phyloP scores from a whole-genome alignment of 2,888 invertebrate genomes.

The Archaeoteleia sp. region DNA sequence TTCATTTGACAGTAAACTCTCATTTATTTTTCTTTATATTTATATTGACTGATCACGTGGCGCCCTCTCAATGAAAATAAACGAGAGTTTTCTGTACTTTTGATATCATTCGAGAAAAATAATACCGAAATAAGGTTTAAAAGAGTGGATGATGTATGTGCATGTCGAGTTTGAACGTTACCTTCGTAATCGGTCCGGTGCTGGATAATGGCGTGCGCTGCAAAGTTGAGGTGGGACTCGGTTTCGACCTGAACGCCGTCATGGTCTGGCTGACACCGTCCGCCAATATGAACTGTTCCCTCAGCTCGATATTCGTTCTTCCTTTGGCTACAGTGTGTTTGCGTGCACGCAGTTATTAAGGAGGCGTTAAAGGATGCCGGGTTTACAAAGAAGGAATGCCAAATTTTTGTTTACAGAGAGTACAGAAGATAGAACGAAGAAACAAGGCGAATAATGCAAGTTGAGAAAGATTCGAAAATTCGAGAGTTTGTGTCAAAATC shows the following conservation, averaged over 20 bases:
- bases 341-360: constrained; percentile 72
- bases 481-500: constrained; percentile 32
- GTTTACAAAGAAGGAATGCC: constrained; percentile 60
- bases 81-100: no score
- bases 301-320: constrained; percentile 99
- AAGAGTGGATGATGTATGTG: constrained; percentile 7
- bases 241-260: constrained; percentile 98
- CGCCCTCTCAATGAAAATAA: no score
- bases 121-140: constrained; percentile 12
- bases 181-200: constrained; percentile 97
- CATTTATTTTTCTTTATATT: no score
- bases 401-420: constrained; percentile 55
- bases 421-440: constrained; percentile 23
- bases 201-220: constrained; percentile 79
- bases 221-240: constrained; percentile 86
- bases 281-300: constrained; percentile 99
- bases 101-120: constrained; percentile 5
- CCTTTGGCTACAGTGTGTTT: constrained; percentile 92
- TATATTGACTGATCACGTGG: no score
- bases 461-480: constrained; percentile 38
- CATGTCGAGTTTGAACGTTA: constrained; percentile 71
- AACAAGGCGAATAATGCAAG: constrained; percentile 6
- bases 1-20: no score
- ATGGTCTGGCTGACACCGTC: constrained; percentile 99
- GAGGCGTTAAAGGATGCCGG: constrained; percentile 63